A percentile compares a stretch with the other conserved stretches of the same genome.
phyloP scores from a whole-genome alignment of 2,797 vertebrate species.

The Mormyrus hasselquistii region DNA sequence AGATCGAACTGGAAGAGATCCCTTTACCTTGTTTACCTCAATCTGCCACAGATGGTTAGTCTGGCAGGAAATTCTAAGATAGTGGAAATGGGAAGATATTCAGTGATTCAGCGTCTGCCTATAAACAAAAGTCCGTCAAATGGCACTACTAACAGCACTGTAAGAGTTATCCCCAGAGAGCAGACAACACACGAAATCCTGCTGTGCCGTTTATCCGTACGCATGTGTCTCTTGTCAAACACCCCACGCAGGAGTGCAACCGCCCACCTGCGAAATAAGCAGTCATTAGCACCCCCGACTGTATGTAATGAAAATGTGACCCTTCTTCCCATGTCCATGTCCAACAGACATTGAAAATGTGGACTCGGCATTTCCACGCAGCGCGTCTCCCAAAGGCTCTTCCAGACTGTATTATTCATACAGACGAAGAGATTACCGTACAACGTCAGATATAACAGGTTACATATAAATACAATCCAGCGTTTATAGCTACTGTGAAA shows the following conservation, averaged over 20 bases:
- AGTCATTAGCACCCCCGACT: conserved; percentile 58
- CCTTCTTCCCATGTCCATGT: conserved; percentile 36
- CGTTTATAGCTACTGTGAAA: background rate
- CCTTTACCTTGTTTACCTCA: conserved; percentile 7
- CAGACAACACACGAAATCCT: background rate
- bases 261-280: conserved; percentile 65
- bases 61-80: background rate
- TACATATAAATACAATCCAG: background rate
- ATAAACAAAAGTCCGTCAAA: conserved; percentile 15
- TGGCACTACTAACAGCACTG: background rate
- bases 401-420: background rate
- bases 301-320: conserved; percentile 45
- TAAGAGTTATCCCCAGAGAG: background rate
- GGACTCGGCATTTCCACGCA: background rate
- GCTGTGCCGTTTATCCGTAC: background rate
- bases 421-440: background rate
- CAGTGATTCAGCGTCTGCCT: background rate
- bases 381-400: background rate
- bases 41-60: background rate
- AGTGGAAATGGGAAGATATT: background rate
- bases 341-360: background rate
- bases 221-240: conserved; percentile 54
- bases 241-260: conserved; percentile 59
- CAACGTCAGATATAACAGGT: background rate
- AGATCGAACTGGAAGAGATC: background rate